Base-by-base conservation (phyloP, 2,113 vertebrate species). In the Eclectus roratus region DNA sequence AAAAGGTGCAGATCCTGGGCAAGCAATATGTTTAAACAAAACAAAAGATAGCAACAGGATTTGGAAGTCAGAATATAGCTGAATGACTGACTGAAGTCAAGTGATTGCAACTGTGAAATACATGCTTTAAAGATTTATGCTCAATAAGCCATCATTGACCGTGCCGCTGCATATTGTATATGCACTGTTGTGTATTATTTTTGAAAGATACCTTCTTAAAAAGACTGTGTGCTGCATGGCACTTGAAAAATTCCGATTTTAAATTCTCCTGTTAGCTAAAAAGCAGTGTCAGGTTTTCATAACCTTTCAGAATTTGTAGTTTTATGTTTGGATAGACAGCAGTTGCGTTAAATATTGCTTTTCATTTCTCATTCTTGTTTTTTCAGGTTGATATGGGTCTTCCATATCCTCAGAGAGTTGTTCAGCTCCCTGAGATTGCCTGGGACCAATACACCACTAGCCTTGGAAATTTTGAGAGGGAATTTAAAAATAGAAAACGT, bases 361-460 rank as follows among this genome's bases (percentile, higher is more conserved):
- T 68, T 93, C 49, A 85, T 50, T 94, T 76, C 35, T 85, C 52
- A 5, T 70, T 80, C 53, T 53, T 66, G 8, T n/a, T 33, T 82
- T 77, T 74, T 44, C 96, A 99, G 99, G 97, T 98, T 90, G 98
- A 98, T 96, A 96, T 99, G 98, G 99, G 98, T 63, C 96, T 99
- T 98, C 99, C 99, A 35, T 98, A 98, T 94, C 99, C 99, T 73
- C 99, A 99, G 97, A 98, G 99, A 94, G 99, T 99, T 77, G 99
- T 99, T 88, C 99, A 99, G 81, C 98, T 99, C 90, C 99, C 99
- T 33, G 99, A 99, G 69, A 98, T 99, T 53, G 96, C 98, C 14
- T 99, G 99, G 99, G 99, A 99, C 97, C 99, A 99, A 97, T 99
- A 99, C 97, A 99, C 99, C 76, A 99, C 98, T 78, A 99, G 99